Evolutionary conservation across 2,888 invertebrate genomes (phyloP).

Genomic region (Aelia acuminata): DNA sequence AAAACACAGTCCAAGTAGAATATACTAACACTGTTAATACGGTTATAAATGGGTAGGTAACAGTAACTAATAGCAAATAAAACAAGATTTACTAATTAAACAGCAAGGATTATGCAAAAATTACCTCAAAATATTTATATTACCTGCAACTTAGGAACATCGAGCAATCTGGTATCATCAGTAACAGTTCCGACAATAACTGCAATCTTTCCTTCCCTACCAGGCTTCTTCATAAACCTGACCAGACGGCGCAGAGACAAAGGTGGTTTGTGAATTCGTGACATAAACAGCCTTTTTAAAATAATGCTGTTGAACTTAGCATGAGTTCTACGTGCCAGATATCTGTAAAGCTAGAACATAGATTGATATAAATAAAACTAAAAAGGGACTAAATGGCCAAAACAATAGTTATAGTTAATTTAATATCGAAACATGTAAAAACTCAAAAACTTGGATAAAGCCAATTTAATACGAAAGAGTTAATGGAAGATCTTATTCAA

Average conservation of each 20-base stretch:
- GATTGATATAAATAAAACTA: neutral
- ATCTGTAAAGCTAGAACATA: conserved; percentile 96
- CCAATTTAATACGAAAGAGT: too few relatives aligned
- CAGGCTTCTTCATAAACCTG: conserved; percentile 89
- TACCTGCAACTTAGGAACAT: conserved; percentile 91
- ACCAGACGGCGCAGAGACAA: conserved; percentile 91
- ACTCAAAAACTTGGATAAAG: too few relatives aligned
- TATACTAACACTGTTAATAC: too few relatives aligned
- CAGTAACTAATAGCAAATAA: too few relatives aligned
- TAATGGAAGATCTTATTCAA: too few relatives aligned
- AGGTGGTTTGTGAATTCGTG: conserved; percentile 94
- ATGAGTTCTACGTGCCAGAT: conserved; percentile 94
- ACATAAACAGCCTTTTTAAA: conserved; percentile 96
- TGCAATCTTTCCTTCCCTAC: conserved; percentile 87
- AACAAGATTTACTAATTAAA: too few relatives aligned
- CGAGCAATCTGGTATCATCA: conserved; percentile 92
- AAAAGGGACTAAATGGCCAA: too few relatives aligned
- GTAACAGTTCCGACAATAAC: conserved; percentile 97
- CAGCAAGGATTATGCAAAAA: too few relatives aligned
- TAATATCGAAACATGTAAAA: too few relatives aligned
- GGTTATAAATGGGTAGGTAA: too few relatives aligned
- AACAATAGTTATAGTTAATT: too few relatives aligned
- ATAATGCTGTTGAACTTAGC: conserved; percentile 97
- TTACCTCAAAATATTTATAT: conserved; percentile 67
- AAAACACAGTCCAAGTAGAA: too few relatives aligned